These are phyloP conservation scores for Megastigmus dorsalis DNA, from an alignment of 2,888 invertebrate species.

Conservation along the genomic window DNA sequence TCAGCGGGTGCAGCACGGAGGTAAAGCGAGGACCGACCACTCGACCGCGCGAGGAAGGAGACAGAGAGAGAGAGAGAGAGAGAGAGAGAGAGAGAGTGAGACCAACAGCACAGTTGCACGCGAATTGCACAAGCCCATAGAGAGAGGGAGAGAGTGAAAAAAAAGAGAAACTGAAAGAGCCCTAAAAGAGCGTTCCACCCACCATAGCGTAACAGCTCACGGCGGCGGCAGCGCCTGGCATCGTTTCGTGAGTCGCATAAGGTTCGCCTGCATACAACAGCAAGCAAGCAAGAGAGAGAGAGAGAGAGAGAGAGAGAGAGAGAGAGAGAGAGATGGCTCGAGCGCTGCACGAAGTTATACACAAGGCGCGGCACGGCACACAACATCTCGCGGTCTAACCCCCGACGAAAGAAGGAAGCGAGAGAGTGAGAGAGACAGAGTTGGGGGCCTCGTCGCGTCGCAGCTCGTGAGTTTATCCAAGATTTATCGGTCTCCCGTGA, in stretches of 20 bases:
- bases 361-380: conserved; percentile 59
- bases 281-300: neutral
- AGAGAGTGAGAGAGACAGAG: neutral
- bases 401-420: neutral
- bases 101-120: too few relatives aligned
- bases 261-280: neutral
- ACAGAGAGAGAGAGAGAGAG: neutral
- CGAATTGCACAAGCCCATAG: too few relatives aligned
- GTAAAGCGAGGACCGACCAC: neutral
- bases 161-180: neutral
- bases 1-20: too few relatives aligned
- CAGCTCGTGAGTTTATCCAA: conserved; percentile 61
- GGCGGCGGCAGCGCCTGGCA: too few relatives aligned
- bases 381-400: conserved; percentile 22
- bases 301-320: neutral
- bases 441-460: conserved; percentile 25
- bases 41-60: neutral
- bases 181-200: neutral
- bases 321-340: conserved; percentile 40
- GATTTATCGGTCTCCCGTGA: conserved; percentile 72
- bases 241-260: neutral
- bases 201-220: neutral
- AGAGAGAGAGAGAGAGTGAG: neutral
- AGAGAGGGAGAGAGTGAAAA: neutral
- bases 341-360: neutral